A percentile compares a stretch with the other conserved stretches of the same genome.
Evolutionary conservation across 1,140 invertebrate genomes (phyloP).

Genomic region (Meloidogyne exigua): DNA sequence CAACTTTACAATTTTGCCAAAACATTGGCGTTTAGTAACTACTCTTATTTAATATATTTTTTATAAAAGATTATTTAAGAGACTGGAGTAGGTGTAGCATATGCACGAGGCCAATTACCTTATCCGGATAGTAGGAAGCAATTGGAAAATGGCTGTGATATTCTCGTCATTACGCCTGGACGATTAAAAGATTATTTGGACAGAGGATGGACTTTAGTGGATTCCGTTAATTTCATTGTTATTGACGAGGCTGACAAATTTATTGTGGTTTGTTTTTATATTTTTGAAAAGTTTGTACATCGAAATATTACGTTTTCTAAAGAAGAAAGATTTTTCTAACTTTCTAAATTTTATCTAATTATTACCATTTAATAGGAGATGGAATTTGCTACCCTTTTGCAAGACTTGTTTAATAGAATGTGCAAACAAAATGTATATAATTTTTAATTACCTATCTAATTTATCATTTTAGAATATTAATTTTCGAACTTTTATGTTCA

Average conservation of each 20-base stretch:
- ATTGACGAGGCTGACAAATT: conserved; percentile 23
- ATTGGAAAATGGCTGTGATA: not conserved
- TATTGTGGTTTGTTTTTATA: conserved; percentile 9
- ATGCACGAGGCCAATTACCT: not conserved
- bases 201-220: not conserved
- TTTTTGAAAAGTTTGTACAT: not conserved
- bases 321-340: no score
- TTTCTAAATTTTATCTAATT: not conserved
- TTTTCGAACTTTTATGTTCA: conserved; percentile 24
- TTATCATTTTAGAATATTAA: not conserved
- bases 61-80: conserved; percentile 1
- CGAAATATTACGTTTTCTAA: no score
- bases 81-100: conserved; percentile 11
- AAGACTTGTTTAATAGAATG: not conserved
- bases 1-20: conserved; percentile 8
- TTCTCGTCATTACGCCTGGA: not conserved
- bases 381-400: not conserved
- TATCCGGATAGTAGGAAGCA: not conserved
- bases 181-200: not conserved
- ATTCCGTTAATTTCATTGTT: conserved; percentile 9
- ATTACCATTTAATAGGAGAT: not conserved
- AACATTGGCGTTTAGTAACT: not conserved
- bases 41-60: not conserved
- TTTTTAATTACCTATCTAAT: not conserved
- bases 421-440: not conserved